Base-by-base conservation (phyloP, 2,888 invertebrate species). In the Monopis laevigella region DNA sequence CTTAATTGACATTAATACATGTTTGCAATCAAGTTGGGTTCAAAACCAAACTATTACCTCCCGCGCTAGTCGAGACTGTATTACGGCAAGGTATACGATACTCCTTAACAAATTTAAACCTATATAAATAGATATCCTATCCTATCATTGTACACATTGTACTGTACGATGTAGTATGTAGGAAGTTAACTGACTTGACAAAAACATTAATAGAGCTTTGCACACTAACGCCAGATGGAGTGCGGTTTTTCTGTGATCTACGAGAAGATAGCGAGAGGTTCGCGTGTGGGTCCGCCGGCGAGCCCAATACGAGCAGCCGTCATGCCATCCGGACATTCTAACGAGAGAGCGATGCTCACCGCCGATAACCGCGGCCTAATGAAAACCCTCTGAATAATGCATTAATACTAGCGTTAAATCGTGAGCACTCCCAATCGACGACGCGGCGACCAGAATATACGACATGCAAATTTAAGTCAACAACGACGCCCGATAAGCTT, bases 331-430 rank as follows among this genome's bases (percentile, higher is more conserved):
- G 71, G 65, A 71, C 69, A 68, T 78, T 74, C 69, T 77, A 80
- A 78, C 75, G 75, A 77, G 78, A 73, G 69, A 67, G 66, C 68
- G 78, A 80, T 80, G 61, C 54, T 54, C 62, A 58, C 61, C 68
- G 57, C 67, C 68, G 78, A 80, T 80, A 74, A 59, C 58, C 62
- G 70, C 68, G 67, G 65, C 58, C 68, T 77, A 80, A 80, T 80
- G 78, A 78, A 80, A 80, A 75, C 74, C 64, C 63, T 65, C 64
- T 80, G 78, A 80, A 80, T 78, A 80, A 80, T 80, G 78, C 78
- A 80, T 78, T 75, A 71, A 78, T 74, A 75, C 73, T 58, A 69
- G 78, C 75, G 75, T 77, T 78, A 75, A 77, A 77, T 75, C 78
- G 77, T 78, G 78, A 72, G 72, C 70, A 70, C 68, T 64, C 62